Base-by-base conservation (phyloP, 2,113 vertebrate genomes). In the Phrynosoma blainvillii region DNA sequence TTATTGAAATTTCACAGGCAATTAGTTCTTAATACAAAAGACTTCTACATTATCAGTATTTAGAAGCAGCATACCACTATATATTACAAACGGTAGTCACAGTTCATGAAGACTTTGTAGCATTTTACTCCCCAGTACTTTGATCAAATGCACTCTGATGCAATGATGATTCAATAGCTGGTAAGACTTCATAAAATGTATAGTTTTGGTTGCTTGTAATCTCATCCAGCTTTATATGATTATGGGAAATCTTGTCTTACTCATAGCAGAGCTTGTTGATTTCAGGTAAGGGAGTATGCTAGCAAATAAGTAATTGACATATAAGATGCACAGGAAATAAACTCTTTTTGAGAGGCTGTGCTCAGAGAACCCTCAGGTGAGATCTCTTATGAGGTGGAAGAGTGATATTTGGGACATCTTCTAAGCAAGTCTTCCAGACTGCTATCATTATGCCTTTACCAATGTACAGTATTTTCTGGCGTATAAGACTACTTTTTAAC, bases 1-100 rank as follows among this genome's bases (percentile, higher is more conserved):
- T 70, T 88, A 86, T 81, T 32, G 36, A 70, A 81, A 77, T 77
- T 93, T 90, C 87, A 78, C 21, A 92, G 40, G 6, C 52, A 40
- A 56, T 42, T 79, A 88, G 71, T 75, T 87, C 74, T 91, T 87
- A 89, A 68, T 77, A 59, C 30, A 92, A 77, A 88, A 91, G 88
- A 70, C 65, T 3, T 52, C 16, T 88, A n/a, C 23, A 40, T 76
- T 88, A 68, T 79, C 56, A 90, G 65, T 88, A 73, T 47, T 91
- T 84, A 90, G 81, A 95, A 73, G 74, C 42, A 84, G 3, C n/a
- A 32, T 88, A 54, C 9, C 42, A 23, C 52, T 79, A 62, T 78
- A 91, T 82, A 56, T 76, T 90, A 7, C 32, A 88, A 54, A 68
- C 25, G 3, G n/a, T 52, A 27, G 18, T 78, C 62, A 78, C n/a